Percentiles rank a stretch among this genome's conserved stretches.
Conservation (phyloP, 64 coral and sea anemone species). For the Montipora efflorescens region DNA sequence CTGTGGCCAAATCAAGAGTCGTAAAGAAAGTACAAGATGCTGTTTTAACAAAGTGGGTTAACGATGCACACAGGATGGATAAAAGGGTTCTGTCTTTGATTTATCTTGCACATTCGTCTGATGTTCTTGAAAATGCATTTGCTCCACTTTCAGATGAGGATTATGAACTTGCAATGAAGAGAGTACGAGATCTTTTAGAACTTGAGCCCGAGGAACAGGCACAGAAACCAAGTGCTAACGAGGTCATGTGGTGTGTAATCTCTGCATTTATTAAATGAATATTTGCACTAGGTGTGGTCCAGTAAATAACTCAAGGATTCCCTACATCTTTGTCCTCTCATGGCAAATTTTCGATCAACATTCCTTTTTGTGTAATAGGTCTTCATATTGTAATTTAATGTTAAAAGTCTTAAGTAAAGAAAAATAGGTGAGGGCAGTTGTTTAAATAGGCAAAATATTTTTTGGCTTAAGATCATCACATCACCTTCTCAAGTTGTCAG, state of each 20-base stretch:
- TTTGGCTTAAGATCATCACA: too few species aligned
- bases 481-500: too few species aligned
- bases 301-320: slow-evolving; percentile 1
- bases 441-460: too few species aligned
- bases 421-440: too few species aligned
- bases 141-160: slow-evolving; percentile 94
- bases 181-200: slow-evolving; percentile 93
- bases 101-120: slow-evolving; percentile 98
- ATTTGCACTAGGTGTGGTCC: not conserved
- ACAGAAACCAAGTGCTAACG: slow-evolving; percentile 87
- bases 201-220: slow-evolving; percentile 93
- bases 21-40: slow-evolving; percentile 95
- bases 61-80: slow-evolving; percentile 93
- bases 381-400: too few species aligned
- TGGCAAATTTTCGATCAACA: not conserved
- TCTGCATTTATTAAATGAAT: slow-evolving; percentile 96
- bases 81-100: slow-evolving; percentile 85
- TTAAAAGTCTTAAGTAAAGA: too few species aligned
- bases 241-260: slow-evolving; percentile 98
- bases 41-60: slow-evolving; percentile 94
- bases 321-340: not conserved
- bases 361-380: too few species aligned
- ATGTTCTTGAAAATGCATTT: slow-evolving; percentile 99
- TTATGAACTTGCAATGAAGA: slow-evolving; percentile 99
- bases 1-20: slow-evolving; percentile 83